Conservation (phyloP, 2,888 invertebrate species). For the Petrolisthes cinctipes region DNA sequence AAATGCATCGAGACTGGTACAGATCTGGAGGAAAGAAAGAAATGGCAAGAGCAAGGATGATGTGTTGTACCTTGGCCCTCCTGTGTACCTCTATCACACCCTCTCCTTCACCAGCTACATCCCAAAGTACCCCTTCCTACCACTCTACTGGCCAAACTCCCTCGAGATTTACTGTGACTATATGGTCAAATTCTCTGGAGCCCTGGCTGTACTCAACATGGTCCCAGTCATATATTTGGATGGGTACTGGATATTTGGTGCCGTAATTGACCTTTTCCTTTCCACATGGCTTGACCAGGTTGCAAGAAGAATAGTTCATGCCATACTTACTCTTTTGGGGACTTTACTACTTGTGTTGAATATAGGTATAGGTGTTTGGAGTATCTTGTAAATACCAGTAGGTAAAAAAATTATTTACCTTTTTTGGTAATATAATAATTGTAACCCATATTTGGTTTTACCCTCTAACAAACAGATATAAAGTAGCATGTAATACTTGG, state of each 20-base stretch:
- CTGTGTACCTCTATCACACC: constrained; percentile 80
- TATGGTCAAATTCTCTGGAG: constrained; percentile 87
- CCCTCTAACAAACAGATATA: too few species aligned
- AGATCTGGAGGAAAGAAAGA: constrained; percentile 68
- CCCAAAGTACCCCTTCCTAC: constrained; percentile 75
- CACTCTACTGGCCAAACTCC: constrained; percentile 74
- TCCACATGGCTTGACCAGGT: constrained; percentile 73
- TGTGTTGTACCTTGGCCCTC: constrained; percentile 85
- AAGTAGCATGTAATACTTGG: too few species aligned
- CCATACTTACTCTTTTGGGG: constrained; percentile 80
- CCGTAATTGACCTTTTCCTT: constrained; percentile 76
- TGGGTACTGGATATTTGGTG: constrained; percentile 76
- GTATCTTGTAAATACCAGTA: constrained; percentile 67
- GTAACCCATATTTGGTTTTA: too few species aligned
- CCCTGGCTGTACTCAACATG: constrained; percentile 89
- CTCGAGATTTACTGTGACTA: constrained; percentile 83
- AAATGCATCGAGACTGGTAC: constrained; percentile 81
- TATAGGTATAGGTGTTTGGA: constrained; percentile 74
- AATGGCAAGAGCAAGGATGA: constrained; percentile 71
- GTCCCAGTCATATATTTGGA: constrained; percentile 94
- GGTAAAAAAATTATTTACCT: neutral
- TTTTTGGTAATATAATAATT: too few species aligned
- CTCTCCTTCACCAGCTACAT: constrained; percentile 84
- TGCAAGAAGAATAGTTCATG: constrained; percentile 77
- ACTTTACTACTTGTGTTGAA: constrained; percentile 79